Percentiles rank a stretch among this genome's conserved stretches.
phyloP scores from a whole-genome alignment of 2,113 vertebrate genomes.

The Noturus placidus region DNA sequence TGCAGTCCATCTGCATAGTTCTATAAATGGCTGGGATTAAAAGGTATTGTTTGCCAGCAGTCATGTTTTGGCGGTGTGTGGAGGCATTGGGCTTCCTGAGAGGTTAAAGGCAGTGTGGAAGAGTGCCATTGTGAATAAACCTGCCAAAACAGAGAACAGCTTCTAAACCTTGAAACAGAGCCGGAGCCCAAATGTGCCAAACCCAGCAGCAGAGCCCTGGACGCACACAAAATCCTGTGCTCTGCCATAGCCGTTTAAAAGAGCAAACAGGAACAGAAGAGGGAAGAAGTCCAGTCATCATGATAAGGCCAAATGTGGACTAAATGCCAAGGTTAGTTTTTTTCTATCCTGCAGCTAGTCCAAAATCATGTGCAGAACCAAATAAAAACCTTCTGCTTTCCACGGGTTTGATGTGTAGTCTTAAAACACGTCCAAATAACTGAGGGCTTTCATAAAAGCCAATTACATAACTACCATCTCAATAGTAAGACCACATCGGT shows the following conservation, averaged over 20 bases:
- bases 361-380: background rate
- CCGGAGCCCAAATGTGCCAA: constrained; percentile 15
- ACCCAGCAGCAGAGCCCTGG: background rate
- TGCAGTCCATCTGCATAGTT: background rate
- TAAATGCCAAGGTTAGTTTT: background rate
- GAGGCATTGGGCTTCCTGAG: constrained; percentile 23
- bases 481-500: background rate
- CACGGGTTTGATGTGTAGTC: background rate
- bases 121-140: constrained; percentile 1
- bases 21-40: constrained; percentile 19
- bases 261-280: constrained; percentile 15
- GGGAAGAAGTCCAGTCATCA: background rate
- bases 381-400: background rate
- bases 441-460: background rate
- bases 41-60: constrained; percentile 16
- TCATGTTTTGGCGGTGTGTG: background rate
- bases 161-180: constrained; percentile 14
- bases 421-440: background rate
- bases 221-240: background rate
- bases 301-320: background rate
- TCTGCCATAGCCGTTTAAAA: background rate
- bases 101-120: constrained; percentile 36
- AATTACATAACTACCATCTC: background rate
- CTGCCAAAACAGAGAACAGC: constrained; percentile 22
- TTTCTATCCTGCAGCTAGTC: background rate